Evolutionary conservation across 2,888 invertebrate species (phyloP).

Genomic region (Drosophila rubida): DNA sequence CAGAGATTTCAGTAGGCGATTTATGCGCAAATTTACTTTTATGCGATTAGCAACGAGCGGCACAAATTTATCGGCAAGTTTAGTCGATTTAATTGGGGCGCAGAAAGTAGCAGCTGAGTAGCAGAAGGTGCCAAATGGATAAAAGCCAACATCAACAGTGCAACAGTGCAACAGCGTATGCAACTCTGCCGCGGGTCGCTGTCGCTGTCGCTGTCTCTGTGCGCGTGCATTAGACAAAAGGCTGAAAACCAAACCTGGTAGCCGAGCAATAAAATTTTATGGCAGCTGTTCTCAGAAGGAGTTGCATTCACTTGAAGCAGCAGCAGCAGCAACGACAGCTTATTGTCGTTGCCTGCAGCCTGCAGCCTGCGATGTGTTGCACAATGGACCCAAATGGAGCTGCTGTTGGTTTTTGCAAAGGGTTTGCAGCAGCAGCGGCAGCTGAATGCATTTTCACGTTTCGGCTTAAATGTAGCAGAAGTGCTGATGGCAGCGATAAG

Average conservation of each 20-base stretch:
- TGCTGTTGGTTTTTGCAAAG: constrained; percentile 28
- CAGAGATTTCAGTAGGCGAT: constrained; percentile 45
- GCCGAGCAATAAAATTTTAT: constrained; percentile 82
- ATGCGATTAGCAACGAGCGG: constrained; percentile 79
- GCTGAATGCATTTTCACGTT: constrained; percentile 54
- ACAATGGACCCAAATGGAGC: constrained; percentile 45
- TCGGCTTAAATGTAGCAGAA: constrained; percentile 44
- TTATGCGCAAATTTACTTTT: constrained; percentile 81
- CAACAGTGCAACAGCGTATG: background rate
- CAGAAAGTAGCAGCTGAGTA: constrained; percentile 47
- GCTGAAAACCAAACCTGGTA: constrained; percentile 70
- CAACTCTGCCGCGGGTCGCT: constrained; percentile 9
- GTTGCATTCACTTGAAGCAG: constrained; percentile 56
- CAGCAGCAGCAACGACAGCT: constrained; percentile 7
- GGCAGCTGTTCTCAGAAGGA: constrained; percentile 67
- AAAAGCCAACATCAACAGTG: constrained; percentile 16
- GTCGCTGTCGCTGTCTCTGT: too few relatives aligned
- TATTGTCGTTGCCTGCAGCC: constrained; percentile 4
- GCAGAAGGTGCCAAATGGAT: constrained; percentile 65
- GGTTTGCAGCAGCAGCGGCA: constrained; percentile 32
- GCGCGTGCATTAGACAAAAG: constrained; percentile 66
- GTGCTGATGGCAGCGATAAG: constrained; percentile 55
- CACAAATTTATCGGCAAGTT: constrained; percentile 77
- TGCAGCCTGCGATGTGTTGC: constrained; percentile 20
- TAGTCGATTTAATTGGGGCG: constrained; percentile 79